Conservation (phyloP, 2,888 invertebrate species). For the Leuctra nigra region DNA sequence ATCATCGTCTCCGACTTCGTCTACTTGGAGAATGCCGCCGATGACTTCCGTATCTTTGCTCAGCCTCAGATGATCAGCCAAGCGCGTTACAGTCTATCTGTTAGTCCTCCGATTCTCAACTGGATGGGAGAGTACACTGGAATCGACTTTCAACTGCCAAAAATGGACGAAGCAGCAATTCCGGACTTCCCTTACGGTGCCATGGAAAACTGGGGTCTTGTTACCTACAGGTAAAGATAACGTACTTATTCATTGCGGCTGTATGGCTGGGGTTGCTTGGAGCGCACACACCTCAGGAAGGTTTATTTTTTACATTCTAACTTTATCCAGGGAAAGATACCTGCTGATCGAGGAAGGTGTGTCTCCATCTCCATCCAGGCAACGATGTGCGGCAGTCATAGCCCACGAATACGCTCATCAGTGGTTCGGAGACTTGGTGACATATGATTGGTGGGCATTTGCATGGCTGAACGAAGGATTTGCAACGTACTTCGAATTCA, state of each 20-base stretch:
- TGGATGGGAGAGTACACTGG: conserved; percentile 48
- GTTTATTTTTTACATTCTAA: too few relatives aligned
- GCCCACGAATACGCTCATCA: conserved; percentile 45
- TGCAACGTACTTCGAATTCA: too few relatives aligned
- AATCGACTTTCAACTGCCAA: conserved; percentile 52
- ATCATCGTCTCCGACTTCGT: conserved; percentile 23
- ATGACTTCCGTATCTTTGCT: too few relatives aligned
- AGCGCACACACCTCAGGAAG: too few relatives aligned
- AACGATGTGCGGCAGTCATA: conserved; percentile 35
- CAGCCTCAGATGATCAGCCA: too few relatives aligned
- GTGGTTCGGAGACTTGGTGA: too few relatives aligned
- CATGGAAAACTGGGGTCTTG: conserved; percentile 77
- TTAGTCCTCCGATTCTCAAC: conserved; percentile 43
- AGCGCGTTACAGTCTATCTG: conserved; percentile 41
- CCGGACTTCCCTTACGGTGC: too few relatives aligned
- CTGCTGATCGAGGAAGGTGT: conserved; percentile 19
- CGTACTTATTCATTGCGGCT: too few relatives aligned
- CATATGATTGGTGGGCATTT: conserved; percentile 37
- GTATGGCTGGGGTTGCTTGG: too few relatives aligned
- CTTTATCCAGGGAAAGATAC: conserved; percentile 22
- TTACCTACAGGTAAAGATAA: conserved; percentile 64
- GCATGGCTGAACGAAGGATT: too few relatives aligned
- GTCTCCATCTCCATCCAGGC: conserved; percentile 19
- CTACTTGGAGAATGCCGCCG: too few relatives aligned
- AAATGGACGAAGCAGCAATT: conserved; percentile 79